A percentile compares a stretch with the other conserved stretches of the same genome.
Conservation (phyloP, 2,888 invertebrate genomes). For the Pseudococcus viburni region DNA sequence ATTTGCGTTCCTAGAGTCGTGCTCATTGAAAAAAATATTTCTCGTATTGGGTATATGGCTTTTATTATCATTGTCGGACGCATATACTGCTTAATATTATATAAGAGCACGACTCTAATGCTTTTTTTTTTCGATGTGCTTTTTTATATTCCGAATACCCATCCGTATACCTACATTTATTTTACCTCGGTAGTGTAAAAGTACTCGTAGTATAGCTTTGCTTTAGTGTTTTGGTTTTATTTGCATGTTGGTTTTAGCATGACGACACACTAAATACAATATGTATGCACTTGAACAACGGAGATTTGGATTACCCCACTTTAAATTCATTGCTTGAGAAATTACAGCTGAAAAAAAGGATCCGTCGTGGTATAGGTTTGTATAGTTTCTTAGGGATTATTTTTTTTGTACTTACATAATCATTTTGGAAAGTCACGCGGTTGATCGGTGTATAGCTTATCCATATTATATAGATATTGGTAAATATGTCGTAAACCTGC, state of each 20-base stretch:
- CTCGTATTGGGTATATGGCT: neutral
- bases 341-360: constrained; percentile 61
- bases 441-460: constrained; percentile 23
- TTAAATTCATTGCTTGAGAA: constrained; percentile 66
- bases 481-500: neutral
- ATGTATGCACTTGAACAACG: constrained; percentile 67
- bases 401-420: constrained; percentile 59
- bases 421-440: constrained; percentile 2
- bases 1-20: neutral
- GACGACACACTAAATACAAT: constrained; percentile 67
- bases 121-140: constrained; percentile 59
- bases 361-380: constrained; percentile 58
- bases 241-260: constrained; percentile 67
- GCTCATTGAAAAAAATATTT: neutral
- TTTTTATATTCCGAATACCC: constrained; percentile 68
- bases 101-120: constrained; percentile 35
- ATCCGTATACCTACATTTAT: constrained; percentile 62
- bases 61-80: constrained; percentile 22
- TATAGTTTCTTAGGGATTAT: constrained; percentile 46
- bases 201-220: constrained; percentile 61
- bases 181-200: constrained; percentile 33
- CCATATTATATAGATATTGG: neutral
- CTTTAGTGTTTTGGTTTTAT: constrained; percentile 65
- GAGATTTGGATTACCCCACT: constrained; percentile 63
- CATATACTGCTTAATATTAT: constrained; percentile 20